Percentiles rank a stretch among this genome's conserved stretches.
Evolutionary conservation across 2,797 vertebrate species (phyloP).

Genomic region (Pempheris klunzingeri): DNA sequence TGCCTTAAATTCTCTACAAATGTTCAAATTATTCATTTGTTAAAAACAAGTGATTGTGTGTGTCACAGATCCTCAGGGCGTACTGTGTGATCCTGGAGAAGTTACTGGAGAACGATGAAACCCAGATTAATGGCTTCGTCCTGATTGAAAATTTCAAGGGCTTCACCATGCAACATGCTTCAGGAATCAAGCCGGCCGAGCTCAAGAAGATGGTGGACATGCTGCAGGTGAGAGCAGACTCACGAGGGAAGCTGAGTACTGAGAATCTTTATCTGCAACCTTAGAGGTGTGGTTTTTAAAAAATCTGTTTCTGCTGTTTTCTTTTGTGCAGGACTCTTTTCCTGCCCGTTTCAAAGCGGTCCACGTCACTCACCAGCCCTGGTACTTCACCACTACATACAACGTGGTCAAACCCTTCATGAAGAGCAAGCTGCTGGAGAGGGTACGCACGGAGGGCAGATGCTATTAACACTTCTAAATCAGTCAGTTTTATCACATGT

Average conservation of each 20-base stretch:
- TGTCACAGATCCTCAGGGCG: slow-evolving; percentile 91
- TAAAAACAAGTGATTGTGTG: background rate
- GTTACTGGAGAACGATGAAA: slow-evolving; percentile 96
- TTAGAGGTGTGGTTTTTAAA: background rate
- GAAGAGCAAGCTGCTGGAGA: slow-evolving; percentile 96
- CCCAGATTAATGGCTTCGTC: slow-evolving; percentile 98
- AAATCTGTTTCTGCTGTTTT: background rate
- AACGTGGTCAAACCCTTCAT: slow-evolving; percentile 97
- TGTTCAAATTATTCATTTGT: background rate
- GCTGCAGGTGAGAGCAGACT: slow-evolving; percentile 90
- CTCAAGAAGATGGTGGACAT: slow-evolving; percentile 99
- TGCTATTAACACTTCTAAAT: background rate
- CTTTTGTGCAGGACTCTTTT: slow-evolving; percentile 91
- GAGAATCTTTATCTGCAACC: background rate
- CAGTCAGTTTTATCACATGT: background rate
- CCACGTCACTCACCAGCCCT: slow-evolving; percentile 97
- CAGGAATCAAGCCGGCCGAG: slow-evolving; percentile 93
- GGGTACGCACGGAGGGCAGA: slow-evolving; percentile 80
- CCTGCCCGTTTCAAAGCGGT: slow-evolving; percentile 97
- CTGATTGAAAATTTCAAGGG: slow-evolving; percentile 98
- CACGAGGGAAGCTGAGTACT: background rate
- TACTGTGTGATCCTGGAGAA: slow-evolving; percentile 98
- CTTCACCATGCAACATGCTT: slow-evolving; percentile 97
- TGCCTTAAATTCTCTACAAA: background rate
- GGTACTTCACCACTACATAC: slow-evolving; percentile 99